Evolutionary conservation across 2,113 vertebrate species (phyloP).

Genomic region (Perca flavescens): DNA sequence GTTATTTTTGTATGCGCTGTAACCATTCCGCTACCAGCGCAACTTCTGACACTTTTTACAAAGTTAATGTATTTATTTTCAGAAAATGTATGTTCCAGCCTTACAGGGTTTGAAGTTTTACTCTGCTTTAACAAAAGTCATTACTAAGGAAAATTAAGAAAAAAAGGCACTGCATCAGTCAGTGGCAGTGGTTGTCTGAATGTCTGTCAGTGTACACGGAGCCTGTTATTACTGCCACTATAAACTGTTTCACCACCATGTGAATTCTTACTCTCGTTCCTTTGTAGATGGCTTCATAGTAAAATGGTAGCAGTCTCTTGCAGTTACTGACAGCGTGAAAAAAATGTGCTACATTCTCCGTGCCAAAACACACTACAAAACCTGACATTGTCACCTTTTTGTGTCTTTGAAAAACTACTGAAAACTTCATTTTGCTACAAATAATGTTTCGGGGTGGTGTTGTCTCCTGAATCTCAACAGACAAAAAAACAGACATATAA

Average conservation of each 20-base stretch:
- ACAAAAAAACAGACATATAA: neutral
- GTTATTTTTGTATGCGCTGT: too few relatives aligned
- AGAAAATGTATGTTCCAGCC: too few relatives aligned
- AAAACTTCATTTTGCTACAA: neutral
- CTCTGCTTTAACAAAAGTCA: too few relatives aligned
- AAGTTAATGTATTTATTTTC: too few relatives aligned
- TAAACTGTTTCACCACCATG: neutral
- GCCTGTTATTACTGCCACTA: too few relatives aligned
- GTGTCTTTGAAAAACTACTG: neutral
- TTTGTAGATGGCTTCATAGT: neutral
- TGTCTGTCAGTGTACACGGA: too few relatives aligned
- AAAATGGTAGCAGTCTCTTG: neutral
- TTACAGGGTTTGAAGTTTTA: too few relatives aligned
- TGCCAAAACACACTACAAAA: neutral
- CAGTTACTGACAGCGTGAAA: neutral
- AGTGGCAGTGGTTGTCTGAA: too few relatives aligned
- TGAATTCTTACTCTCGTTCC: neutral
- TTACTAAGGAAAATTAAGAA: too few relatives aligned
- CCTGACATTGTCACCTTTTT: conserved; percentile 7
- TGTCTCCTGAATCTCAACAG: neutral
- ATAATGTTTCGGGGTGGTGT: neutral
- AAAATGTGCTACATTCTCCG: neutral
- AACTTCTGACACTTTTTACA: neutral
- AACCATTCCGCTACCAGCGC: neutral
- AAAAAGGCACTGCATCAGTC: too few relatives aligned